A percentile compares a stretch with the other conserved stretches of the same genome.
These are phyloP conservation scores for Aegypius monachus DNA, from an alignment of 2,113 vertebrate species.

Conservation along the genomic window DNA sequence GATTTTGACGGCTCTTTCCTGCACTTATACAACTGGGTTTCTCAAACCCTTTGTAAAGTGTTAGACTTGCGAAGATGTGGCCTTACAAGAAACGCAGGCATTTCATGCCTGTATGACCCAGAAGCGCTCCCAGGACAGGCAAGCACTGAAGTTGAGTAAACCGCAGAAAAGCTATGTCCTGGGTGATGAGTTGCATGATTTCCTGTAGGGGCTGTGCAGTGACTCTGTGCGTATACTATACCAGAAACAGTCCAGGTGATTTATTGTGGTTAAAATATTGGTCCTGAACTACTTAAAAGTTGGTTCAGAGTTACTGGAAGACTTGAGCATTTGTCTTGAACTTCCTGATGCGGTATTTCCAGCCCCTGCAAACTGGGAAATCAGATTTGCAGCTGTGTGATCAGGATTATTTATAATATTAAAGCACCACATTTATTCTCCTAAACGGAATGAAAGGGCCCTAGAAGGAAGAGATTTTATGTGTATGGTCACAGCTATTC, in stretches of 20 bases:
- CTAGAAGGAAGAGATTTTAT: neutral
- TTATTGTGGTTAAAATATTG: neutral
- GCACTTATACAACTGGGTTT: neutral
- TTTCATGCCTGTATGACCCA: rapidly evolving
- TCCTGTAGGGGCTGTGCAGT: neutral
- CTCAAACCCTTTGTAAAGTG: neutral
- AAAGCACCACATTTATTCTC: neutral
- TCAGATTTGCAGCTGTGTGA: neutral
- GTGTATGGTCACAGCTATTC: neutral
- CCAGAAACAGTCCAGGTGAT: neutral
- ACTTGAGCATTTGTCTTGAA: neutral
- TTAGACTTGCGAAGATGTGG: neutral
- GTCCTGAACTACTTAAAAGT: neutral
- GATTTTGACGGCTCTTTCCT: neutral
- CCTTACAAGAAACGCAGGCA: rapidly evolving
- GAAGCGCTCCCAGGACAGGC: too few species aligned
- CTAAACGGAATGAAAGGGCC: neutral
- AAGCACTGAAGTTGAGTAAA: rapidly evolving
- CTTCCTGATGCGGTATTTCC: neutral
- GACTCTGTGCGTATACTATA: rapidly evolving
- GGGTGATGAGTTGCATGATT: rapidly evolving
- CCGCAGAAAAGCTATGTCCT: neutral
- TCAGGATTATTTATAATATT: neutral
- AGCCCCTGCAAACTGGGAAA: neutral
- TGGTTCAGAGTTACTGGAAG: neutral